Evolutionary conservation across 2,888 invertebrate genomes (phyloP).

Genomic region (Plagodis dolabraria): DNA sequence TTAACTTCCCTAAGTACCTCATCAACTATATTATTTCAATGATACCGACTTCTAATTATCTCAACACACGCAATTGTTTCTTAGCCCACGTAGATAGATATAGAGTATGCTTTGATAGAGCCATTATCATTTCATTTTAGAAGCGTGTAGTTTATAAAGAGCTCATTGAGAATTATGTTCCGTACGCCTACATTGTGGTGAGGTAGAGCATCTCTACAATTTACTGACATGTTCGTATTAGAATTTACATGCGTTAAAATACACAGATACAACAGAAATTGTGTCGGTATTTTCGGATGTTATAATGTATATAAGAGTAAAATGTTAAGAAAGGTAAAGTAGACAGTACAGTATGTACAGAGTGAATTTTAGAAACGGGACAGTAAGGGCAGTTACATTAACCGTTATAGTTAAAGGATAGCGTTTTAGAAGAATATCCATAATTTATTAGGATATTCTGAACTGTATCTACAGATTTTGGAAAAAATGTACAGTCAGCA

Average conservation of each 20-base stretch:
- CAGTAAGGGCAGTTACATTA: too few relatives aligned
- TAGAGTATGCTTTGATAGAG: conserved; percentile 33
- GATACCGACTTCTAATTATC: conserved; percentile 17
- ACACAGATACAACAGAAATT: too few relatives aligned
- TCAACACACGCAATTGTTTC: conserved; percentile 23
- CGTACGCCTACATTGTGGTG: conserved; percentile 23
- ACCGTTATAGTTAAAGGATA: too few relatives aligned
- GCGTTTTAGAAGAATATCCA: too few relatives aligned
- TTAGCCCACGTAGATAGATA: conserved; percentile 18
- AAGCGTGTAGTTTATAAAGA: conserved; percentile 24
- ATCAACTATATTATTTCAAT: conserved; percentile 6
- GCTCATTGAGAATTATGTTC: conserved; percentile 20
- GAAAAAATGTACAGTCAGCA: too few relatives aligned
- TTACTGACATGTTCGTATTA: conserved; percentile 21
- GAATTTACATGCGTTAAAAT: conserved; percentile 15
- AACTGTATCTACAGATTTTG: too few relatives aligned
- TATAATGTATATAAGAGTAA: too few relatives aligned
- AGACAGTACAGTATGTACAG: too few relatives aligned
- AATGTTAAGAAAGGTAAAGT: too few relatives aligned
- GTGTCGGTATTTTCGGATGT: too few relatives aligned
- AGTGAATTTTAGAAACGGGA: too few relatives aligned
- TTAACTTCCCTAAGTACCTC: background rate
- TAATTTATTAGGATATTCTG: too few relatives aligned
- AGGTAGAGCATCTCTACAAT: conserved; percentile 15
- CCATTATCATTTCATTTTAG: conserved; percentile 39